phyloP scores from a whole-genome alignment of 1,140 invertebrate genomes.

The Berghia stephanieae region DNA sequence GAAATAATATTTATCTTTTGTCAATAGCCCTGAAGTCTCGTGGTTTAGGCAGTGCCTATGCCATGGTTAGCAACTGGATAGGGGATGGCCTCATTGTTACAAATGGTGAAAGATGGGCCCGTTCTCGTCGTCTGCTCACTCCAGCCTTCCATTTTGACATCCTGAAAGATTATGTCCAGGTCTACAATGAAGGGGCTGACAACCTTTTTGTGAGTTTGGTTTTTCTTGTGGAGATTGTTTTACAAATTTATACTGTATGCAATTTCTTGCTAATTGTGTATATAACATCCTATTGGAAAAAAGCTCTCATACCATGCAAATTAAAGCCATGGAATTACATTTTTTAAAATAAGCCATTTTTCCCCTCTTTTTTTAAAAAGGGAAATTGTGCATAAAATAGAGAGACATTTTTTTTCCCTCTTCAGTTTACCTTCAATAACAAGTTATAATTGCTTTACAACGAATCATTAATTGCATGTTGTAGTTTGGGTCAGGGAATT shows the following conservation, averaged over 20 bases:
- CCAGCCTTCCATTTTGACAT: conserved; percentile 90
- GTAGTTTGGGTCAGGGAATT: no score
- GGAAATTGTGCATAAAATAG: no score
- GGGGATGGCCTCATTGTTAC: conserved; percentile 60
- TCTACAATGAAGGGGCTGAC: conserved; percentile 74
- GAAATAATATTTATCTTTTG: background rate
- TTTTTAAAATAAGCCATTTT: background rate
- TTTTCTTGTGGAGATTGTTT: background rate
- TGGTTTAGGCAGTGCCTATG: conserved; percentile 3
- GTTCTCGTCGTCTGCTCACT: conserved; percentile 83
- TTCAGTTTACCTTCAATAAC: no score
- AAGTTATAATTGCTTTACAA: no score
- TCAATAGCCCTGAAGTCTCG: background rate
- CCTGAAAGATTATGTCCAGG: conserved; percentile 81
- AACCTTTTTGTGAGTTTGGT: conserved; percentile 28
- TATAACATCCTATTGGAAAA: background rate
- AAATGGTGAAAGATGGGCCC: conserved; percentile 80
- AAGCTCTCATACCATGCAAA: background rate
- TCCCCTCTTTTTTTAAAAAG: background rate
- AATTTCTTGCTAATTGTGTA: background rate
- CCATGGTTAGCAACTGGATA: conserved; percentile 33
- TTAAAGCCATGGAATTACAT: background rate
- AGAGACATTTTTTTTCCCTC: no score
- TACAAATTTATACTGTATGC: background rate
- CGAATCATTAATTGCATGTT: no score